phyloP scores from a whole-genome alignment of 2,797 vertebrate species.

The Nannoperca australis region DNA sequence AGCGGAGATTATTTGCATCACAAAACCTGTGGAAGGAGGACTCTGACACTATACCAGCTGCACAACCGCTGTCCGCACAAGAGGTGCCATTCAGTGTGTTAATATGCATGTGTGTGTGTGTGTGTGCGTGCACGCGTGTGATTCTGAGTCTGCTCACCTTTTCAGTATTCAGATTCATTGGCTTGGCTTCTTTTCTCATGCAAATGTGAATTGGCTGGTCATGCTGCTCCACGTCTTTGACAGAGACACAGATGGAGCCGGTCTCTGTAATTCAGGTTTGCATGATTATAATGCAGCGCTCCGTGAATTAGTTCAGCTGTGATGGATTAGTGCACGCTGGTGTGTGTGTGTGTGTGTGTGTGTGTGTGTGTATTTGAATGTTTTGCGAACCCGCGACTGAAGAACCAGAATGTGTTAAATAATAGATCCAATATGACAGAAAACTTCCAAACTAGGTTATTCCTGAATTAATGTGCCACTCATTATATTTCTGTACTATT shows the following conservation, averaged over 20 bases:
- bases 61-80: conserved; percentile 62
- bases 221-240: conserved; percentile 48
- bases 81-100: conserved; percentile 74
- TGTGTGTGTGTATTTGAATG: not conserved
- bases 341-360: conserved; percentile 13
- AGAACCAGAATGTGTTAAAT: conserved; percentile 47
- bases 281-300: conserved; percentile 48
- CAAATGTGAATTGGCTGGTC: conserved; percentile 62
- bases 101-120: conserved; percentile 17
- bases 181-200: conserved; percentile 66
- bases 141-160: conserved; percentile 66
- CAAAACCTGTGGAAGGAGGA: conserved; percentile 73
- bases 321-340: conserved; percentile 40
- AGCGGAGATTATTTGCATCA: conserved; percentile 71
- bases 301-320: conserved; percentile 58
- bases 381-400: conserved; percentile 20
- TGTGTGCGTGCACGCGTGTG: conserved; percentile 26
- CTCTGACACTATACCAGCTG: conserved; percentile 53
- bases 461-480: conserved; percentile 36
- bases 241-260: conserved; percentile 58
- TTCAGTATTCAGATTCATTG: conserved; percentile 69
- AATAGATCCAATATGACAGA: conserved; percentile 49
- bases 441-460: conserved; percentile 75
- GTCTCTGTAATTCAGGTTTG: conserved; percentile 56
- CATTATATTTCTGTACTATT: conserved; percentile 2